Percentiles rank a stretch among this genome's conserved stretches.
Evolutionary conservation across 2,888 invertebrate species (phyloP).

Genomic region (Limnephilus auricula): DNA sequence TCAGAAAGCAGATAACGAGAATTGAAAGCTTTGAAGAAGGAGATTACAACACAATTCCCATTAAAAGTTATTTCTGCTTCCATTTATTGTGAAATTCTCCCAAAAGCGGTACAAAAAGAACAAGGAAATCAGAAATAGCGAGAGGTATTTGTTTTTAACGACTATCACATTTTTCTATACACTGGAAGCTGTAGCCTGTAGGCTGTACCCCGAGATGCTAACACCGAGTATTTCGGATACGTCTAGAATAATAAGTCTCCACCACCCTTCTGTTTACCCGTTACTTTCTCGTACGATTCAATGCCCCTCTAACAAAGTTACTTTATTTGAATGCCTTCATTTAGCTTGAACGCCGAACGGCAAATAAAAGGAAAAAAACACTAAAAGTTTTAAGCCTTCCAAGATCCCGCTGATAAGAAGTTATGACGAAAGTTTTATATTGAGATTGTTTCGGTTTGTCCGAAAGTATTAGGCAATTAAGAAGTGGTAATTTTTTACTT

Average conservation of each 20-base stretch:
- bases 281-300: slow-evolving; percentile 59
- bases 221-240: slow-evolving; percentile 57
- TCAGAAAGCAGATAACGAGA: slow-evolving; percentile 40
- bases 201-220: slow-evolving; percentile 57
- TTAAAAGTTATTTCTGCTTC: slow-evolving; percentile 45
- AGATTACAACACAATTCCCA: slow-evolving; percentile 38
- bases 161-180: slow-evolving; percentile 60
- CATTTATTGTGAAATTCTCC: slow-evolving; percentile 32
- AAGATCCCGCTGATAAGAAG: slow-evolving; percentile 55
- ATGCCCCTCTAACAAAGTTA: slow-evolving; percentile 62
- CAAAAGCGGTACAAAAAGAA: slow-evolving; percentile 37
- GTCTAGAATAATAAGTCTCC: slow-evolving; percentile 60
- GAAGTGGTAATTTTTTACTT: slow-evolving; percentile 43
- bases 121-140: slow-evolving; percentile 42
- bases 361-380: slow-evolving; percentile 55
- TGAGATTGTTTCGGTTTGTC: slow-evolving; percentile 47
- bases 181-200: slow-evolving; percentile 25
- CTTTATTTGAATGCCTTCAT: slow-evolving; percentile 66
- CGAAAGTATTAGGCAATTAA: slow-evolving; percentile 41
- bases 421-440: slow-evolving; percentile 52
- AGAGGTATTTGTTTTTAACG: slow-evolving; percentile 54
- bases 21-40: slow-evolving; percentile 27
- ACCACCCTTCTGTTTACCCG: slow-evolving; percentile 48
- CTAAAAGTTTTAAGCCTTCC: slow-evolving; percentile 55
- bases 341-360: slow-evolving; percentile 55